Evolutionary conservation across 2,888 invertebrate species (phyloP).

Genomic region (Rugalucina vietnamica): DNA sequence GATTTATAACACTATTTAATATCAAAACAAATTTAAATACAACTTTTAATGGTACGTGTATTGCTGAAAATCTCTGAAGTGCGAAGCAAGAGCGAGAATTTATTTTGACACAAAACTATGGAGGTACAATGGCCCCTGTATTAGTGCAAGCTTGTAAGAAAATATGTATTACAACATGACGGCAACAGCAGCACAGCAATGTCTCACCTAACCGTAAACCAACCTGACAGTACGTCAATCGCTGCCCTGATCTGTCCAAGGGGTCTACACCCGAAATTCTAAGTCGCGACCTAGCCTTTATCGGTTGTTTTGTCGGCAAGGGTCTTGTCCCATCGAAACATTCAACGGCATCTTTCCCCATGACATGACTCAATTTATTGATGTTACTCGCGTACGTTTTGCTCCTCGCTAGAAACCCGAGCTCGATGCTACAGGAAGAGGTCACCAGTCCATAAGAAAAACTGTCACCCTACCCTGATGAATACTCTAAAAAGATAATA

Average conservation of each 20-base stretch:
- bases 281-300: no score
- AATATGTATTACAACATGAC: no score
- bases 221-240: no score
- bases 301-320: no score
- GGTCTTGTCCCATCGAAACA: no score
- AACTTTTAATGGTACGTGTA: conserved; percentile 8
- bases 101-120: conserved; percentile 7
- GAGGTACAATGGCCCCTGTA: background rate
- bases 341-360: no score
- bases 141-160: no score
- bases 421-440: background rate
- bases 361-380: no score
- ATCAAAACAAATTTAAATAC: conserved; percentile 16
- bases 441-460: conserved; percentile 2
- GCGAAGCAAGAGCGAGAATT: background rate
- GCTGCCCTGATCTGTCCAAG: no score
- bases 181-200: no score
- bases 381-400: background rate
- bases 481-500: conserved; percentile 4
- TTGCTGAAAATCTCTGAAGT: conserved; percentile 4
- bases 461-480: background rate
- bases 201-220: no score
- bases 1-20: conserved; percentile 7
- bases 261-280: no score
- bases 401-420: background rate